Evolutionary conservation across 2,113 vertebrate species (phyloP).

Genomic region (Erinaceus europaeus): DNA sequence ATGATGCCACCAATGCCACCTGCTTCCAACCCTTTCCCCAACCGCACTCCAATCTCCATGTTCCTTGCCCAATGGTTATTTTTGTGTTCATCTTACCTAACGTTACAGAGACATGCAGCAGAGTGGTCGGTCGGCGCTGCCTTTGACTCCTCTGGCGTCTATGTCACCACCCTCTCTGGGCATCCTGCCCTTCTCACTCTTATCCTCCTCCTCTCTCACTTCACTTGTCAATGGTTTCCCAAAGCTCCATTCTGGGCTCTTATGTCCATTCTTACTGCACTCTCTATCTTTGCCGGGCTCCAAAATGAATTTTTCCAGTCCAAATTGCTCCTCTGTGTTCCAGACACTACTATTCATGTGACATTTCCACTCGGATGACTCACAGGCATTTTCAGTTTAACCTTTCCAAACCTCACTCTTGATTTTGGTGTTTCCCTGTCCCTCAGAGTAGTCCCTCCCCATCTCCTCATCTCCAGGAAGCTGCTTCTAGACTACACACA

Average conservation of each 20-base stretch:
- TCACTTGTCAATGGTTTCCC: neutral
- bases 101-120: neutral
- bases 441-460: neutral
- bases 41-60: neutral
- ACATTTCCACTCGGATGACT: constrained; percentile 53
- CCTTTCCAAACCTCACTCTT: neutral
- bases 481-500: no score
- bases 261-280: neutral
- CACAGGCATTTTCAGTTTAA: neutral
- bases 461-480: no score
- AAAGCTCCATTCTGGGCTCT: neutral
- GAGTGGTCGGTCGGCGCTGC: accelerated
- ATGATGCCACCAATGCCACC: neutral
- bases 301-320: constrained; percentile 6
- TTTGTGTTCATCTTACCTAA: neutral
- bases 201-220: neutral
- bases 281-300: constrained; percentile 5
- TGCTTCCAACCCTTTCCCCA: neutral
- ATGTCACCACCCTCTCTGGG: neutral
- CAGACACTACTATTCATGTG: constrained; percentile 3
- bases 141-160: neutral
- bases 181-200: neutral
- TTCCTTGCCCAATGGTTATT: neutral
- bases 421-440: neutral
- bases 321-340: neutral